These are phyloP conservation scores for Blastobasis adustella DNA, from an alignment of 2,888 invertebrate genomes.

Conservation along the genomic window DNA sequence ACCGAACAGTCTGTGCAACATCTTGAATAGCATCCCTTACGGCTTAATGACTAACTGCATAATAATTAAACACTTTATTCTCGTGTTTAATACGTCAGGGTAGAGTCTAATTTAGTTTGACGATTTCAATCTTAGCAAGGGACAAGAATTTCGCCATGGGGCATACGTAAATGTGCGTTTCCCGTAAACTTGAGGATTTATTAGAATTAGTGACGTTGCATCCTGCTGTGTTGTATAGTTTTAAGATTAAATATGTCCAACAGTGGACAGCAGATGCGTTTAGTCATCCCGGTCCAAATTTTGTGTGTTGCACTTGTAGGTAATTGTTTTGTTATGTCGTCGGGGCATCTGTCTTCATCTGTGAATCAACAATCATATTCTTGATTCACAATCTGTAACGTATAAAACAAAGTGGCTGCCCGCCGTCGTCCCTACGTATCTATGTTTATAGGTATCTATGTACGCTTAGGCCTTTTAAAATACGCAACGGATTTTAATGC, in stretches of 20 bases:
- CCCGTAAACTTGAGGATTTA: slow-evolving; percentile 62
- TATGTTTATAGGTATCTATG: too few species aligned
- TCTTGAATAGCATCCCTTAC: slow-evolving; percentile 67
- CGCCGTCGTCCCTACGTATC: too few species aligned
- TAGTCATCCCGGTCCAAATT: too few species aligned
- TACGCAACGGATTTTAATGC: too few species aligned
- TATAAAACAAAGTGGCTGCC: too few species aligned
- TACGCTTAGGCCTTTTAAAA: too few species aligned
- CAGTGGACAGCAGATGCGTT: not conserved
- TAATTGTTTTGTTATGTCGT: too few species aligned
- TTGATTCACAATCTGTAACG: too few species aligned
- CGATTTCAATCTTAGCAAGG: slow-evolving; percentile 26
- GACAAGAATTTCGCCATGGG: slow-evolving; percentile 59
- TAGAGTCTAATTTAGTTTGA: slow-evolving; percentile 32
- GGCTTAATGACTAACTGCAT: slow-evolving; percentile 56
- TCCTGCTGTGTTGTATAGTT: slow-evolving; percentile 31
- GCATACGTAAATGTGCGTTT: slow-evolving; percentile 61
- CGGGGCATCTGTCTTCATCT: too few species aligned
- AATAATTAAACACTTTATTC: slow-evolving; percentile 35
- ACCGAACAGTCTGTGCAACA: slow-evolving; percentile 42
- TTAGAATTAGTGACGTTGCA: slow-evolving; percentile 38
- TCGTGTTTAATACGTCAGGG: slow-evolving; percentile 18
- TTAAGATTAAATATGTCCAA: slow-evolving; percentile 24
- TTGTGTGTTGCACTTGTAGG: too few species aligned
- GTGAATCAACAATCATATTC: too few species aligned